phyloP scores from a whole-genome alignment of 2,797 vertebrate species.

The Tadarida brasiliensis region DNA sequence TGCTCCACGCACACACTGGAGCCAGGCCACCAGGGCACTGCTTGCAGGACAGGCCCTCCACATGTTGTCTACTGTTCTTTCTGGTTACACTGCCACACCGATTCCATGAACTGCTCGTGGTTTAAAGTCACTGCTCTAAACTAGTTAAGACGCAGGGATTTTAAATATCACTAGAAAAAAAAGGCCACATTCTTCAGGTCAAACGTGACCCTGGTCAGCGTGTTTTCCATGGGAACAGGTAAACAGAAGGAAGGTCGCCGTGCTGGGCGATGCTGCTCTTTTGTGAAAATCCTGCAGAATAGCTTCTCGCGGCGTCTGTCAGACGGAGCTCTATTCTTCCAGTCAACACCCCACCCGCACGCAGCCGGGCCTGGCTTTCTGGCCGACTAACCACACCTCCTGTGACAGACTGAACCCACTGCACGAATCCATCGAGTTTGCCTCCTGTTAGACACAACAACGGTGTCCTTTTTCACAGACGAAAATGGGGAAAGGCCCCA shows the following conservation, averaged over 20 bases:
- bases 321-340: fast-evolving
- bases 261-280: too few relatives aligned
- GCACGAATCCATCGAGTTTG: fast-evolving
- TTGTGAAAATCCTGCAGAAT: fast-evolving
- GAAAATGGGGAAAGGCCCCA: not conserved
- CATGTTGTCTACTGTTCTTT: too few relatives aligned
- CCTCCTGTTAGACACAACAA: not conserved
- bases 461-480: not conserved
- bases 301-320: fast-evolving
- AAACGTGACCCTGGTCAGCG: too few relatives aligned
- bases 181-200: not conserved
- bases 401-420: not conserved
- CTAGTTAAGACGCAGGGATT: not conserved
- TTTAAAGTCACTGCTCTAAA: not conserved
- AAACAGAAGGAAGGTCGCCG: too few relatives aligned
- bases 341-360: fast-evolving
- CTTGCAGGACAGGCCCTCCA: too few relatives aligned
- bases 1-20: fast-evolving
- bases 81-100: not conserved
- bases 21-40: fast-evolving
- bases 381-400: not conserved
- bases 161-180: not conserved
- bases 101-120: not conserved
- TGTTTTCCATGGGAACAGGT: fast-evolving
- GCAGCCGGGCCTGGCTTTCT: fast-evolving